Evolutionary conservation across 2,888 invertebrate genomes (phyloP).

Genomic region (Lapara coniferarum): DNA sequence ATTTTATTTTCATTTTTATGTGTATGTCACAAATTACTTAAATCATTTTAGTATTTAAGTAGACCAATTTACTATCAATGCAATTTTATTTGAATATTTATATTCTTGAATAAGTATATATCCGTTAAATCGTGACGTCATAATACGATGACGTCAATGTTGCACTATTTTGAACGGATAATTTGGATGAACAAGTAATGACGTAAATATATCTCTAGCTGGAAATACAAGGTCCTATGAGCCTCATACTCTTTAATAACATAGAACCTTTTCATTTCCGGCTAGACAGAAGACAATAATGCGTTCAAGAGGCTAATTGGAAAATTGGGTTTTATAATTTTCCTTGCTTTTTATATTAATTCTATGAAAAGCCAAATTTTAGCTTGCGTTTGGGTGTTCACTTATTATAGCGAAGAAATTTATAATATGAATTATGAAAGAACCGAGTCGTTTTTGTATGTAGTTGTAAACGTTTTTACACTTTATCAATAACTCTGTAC

Average conservation of each 20-base stretch:
- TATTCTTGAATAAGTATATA: conserved; percentile 3
- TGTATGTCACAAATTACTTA: conserved; percentile 25
- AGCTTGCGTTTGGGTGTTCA: neutral
- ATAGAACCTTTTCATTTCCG: neutral
- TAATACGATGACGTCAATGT: neutral
- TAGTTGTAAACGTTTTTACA: neutral
- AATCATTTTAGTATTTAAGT: conserved; percentile 41
- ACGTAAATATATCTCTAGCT: neutral
- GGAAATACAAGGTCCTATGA: neutral
- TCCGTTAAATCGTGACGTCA: neutral
- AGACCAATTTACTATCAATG: conserved; percentile 39
- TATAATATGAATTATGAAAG: neutral
- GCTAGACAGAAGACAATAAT: neutral
- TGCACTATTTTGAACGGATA: neutral
- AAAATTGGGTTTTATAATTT: conserved; percentile 8
- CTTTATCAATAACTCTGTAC: neutral
- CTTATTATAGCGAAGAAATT: neutral
- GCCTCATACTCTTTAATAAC: neutral
- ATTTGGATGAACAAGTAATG: neutral
- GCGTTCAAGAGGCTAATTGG: conserved; percentile 14
- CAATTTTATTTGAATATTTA: conserved; percentile 10
- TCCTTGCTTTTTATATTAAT: neutral
- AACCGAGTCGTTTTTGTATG: neutral
- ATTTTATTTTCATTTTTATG: conserved; percentile 30
- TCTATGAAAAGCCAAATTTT: conserved; percentile 8